Conservation (phyloP, 2,113 vertebrate species). For the Labeo catla region DNA sequence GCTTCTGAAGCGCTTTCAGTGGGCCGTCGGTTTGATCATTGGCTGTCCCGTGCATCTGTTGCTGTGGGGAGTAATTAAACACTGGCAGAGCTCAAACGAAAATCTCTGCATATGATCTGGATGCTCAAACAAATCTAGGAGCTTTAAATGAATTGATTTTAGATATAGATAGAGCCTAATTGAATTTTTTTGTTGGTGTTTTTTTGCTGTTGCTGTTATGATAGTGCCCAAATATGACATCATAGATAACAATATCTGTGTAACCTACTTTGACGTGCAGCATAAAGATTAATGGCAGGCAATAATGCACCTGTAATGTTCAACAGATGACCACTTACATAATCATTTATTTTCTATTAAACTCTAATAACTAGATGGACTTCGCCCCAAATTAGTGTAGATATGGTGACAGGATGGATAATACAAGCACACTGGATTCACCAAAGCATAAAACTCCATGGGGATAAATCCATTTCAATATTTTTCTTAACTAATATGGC, state of each 20-base stretch:
- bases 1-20: background rate
- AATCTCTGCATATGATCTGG: background rate
- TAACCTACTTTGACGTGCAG: background rate
- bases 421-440: background rate
- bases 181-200: too few species aligned
- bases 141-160: background rate
- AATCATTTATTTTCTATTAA: background rate
- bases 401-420: background rate
- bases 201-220: background rate
- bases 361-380: background rate
- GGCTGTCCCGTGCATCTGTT: conserved; percentile 49
- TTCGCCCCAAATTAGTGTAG: background rate
- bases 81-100: background rate
- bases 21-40: conserved; percentile 20
- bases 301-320: background rate
- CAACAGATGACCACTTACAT: background rate
- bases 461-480: background rate
- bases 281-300: background rate
- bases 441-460: conserved; percentile 1
- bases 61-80: conserved; percentile 1
- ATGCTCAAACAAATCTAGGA: background rate
- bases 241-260: background rate
- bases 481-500: too few species aligned
- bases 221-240: background rate
- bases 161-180: too few species aligned